phyloP scores from a whole-genome alignment of 1,140 invertebrate species.

The Drosophila triauraria region DNA sequence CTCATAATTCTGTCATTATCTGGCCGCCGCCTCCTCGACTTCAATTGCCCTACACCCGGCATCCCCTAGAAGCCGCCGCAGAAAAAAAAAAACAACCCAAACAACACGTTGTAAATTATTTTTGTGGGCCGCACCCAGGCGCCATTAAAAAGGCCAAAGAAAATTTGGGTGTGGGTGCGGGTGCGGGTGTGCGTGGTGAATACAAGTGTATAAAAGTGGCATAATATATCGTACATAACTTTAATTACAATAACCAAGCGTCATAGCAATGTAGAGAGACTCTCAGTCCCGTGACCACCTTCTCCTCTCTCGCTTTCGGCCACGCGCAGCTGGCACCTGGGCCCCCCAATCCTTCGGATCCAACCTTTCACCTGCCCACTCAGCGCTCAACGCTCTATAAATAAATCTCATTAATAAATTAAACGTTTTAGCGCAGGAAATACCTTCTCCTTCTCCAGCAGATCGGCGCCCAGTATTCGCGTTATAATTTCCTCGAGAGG shows the following conservation, averaged over 20 bases:
- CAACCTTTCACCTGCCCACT: constrained; percentile 67
- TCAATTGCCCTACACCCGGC: constrained; percentile 21
- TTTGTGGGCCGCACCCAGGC: constrained; percentile 56
- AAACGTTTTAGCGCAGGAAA: constrained; percentile 76
- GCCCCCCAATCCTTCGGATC: constrained; percentile 21
- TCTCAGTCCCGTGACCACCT: background rate
- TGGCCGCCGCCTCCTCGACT: constrained; percentile 54
- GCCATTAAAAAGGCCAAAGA: constrained; percentile 45
- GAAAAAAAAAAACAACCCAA: constrained; percentile 33
- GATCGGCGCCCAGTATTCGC: background rate
- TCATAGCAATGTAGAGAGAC: constrained; percentile 11
- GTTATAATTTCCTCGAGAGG: constrained; percentile 25
- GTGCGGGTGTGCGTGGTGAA: background rate
- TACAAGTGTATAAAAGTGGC: constrained; percentile 68
- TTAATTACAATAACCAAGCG: constrained; percentile 74
- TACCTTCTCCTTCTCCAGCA: constrained; percentile 42
- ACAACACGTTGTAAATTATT: constrained; percentile 63
- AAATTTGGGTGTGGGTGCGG: constrained; percentile 5
- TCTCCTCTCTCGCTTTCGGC: constrained; percentile 3
- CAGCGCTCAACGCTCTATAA: constrained; percentile 59
- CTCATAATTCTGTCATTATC: constrained; percentile 72
- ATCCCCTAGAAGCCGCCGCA: constrained; percentile 2
- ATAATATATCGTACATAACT: constrained; percentile 62
- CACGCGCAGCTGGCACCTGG: constrained; percentile 26
- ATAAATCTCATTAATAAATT: constrained; percentile 84